Evolutionary conservation across 2,113 vertebrate genomes (phyloP), one percentile per base, ranked within the genome.

Genomic region (Tenebrosternarchus preto): DNA sequence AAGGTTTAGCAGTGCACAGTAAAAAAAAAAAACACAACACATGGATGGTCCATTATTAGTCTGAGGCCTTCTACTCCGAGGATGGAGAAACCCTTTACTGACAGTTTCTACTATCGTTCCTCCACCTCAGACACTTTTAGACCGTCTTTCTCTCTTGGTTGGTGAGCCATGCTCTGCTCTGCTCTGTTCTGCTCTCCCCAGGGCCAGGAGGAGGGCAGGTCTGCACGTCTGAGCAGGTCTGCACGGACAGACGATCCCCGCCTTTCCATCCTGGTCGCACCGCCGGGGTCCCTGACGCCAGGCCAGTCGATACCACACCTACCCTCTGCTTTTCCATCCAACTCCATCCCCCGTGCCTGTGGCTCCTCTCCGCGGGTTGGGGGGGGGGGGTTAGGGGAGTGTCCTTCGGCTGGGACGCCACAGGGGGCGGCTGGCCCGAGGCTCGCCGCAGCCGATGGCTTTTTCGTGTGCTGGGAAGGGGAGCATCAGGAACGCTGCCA

Each of bases 401-500:
- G 20, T 9, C 50, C 29, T 69, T 31, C 0, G 50, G 63, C 17
- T 43, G 12, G 27, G 17, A 36, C 56, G 1, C 77, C 29, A 24
- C 70, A 78, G 61, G 75, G 73, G 63, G 55, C 53, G 63, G 68
- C 73, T 63, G 56, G 43, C 57, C 43, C 27, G 27, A 81, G 69
- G 63, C 66, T 60, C 22, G 4, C 20, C 43, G 56, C 80, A 39
- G 78, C 19, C 61, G 67, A 78, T 56, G 73, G 43, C 27, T 31
- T 82, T 82, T 80, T 76, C 36, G 76, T 72, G 67, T 43, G 27
- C 77, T 27, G 29, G 43, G 43, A 75, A 80, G 80, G 46, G 43
- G 5, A 50, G 66, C 39, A 60, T 82, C 43, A 72, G 60, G 33
- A 59, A 76, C 39, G 60, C 39, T 76, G 76, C 80, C 77, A 43